phyloP scores from a whole-genome alignment of 2,888 invertebrate genomes.

The Tachina grossa region DNA sequence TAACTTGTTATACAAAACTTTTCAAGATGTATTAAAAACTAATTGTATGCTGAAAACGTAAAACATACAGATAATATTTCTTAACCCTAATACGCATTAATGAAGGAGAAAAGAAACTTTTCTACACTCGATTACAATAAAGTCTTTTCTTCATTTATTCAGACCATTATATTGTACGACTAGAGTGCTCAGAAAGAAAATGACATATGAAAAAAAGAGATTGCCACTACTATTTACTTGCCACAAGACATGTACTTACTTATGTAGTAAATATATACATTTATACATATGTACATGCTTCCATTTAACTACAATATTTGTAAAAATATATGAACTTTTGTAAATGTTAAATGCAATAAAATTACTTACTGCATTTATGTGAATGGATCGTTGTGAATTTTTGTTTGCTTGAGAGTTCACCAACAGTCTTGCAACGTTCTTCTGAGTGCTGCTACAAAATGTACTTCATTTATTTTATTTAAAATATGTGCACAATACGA shows the following conservation, averaged over 20 bases:
- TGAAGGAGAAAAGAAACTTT: constrained; percentile 49
- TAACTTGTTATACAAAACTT: constrained; percentile 46
- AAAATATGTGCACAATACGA: constrained; percentile 64
- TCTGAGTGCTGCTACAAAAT: constrained; percentile 36
- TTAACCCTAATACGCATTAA: constrained; percentile 57
- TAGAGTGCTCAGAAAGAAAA: constrained; percentile 43
- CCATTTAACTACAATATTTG: constrained; percentile 47
- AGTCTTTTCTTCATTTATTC: constrained; percentile 40
- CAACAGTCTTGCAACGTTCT: constrained; percentile 26
- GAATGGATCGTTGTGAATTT: constrained; percentile 17
- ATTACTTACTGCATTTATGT: constrained; percentile 54
- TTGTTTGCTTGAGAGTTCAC: constrained; percentile 9
- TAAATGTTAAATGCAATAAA: constrained; percentile 67
- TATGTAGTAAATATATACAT: neutral
- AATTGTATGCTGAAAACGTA: constrained; percentile 64
- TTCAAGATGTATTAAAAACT: constrained; percentile 67
- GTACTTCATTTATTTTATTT: constrained; percentile 71
- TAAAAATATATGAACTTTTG: constrained; percentile 66
- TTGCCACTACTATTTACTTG: constrained; percentile 51
- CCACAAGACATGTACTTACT: neutral
- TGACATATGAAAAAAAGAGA: constrained; percentile 70
- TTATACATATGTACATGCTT: neutral
- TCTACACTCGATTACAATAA: constrained; percentile 45
- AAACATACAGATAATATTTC: constrained; percentile 13
- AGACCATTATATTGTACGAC: constrained; percentile 20